Evolutionary conservation across 2,888 invertebrate genomes (phyloP).

Genomic region (Torymus auratus): DNA sequence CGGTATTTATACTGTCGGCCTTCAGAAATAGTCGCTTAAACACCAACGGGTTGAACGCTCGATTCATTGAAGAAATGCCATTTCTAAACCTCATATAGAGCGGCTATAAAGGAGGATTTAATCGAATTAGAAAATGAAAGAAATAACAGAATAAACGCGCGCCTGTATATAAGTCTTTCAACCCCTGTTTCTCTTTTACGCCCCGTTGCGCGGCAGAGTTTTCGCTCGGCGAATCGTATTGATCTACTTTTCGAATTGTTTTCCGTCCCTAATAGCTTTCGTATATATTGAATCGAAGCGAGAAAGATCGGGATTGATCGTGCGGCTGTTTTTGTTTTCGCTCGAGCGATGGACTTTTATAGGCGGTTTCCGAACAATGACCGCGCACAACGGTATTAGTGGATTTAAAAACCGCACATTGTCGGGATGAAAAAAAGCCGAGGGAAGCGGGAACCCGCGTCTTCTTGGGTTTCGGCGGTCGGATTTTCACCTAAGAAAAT

Average conservation of each 20-base stretch:
- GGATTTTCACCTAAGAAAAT: slow-evolving; percentile 54
- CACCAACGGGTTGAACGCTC: too few species aligned
- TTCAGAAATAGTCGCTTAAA: background rate
- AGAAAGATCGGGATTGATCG: slow-evolving; percentile 50
- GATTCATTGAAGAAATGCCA: too few species aligned
- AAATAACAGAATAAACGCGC: background rate
- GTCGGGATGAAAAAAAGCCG: slow-evolving; percentile 37
- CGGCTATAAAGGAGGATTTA: too few species aligned
- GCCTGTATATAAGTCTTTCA: too few species aligned
- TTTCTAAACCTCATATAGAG: too few species aligned
- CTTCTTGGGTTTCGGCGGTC: slow-evolving; percentile 14
- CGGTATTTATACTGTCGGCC: background rate
- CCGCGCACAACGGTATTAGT: slow-evolving; percentile 38
- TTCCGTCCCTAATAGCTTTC: slow-evolving; percentile 21
- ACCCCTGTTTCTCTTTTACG: background rate
- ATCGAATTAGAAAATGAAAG: too few species aligned
- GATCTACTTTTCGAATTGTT: slow-evolving; percentile 8
- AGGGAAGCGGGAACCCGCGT: background rate
- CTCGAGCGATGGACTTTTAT: slow-evolving; percentile 2
- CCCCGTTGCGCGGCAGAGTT: background rate
- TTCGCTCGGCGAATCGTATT: slow-evolving; percentile 10
- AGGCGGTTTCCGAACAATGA: slow-evolving; percentile 33
- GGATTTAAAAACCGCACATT: slow-evolving; percentile 47
- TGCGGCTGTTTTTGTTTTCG: background rate
- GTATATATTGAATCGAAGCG: slow-evolving; percentile 31